A percentile compares a stretch with the other conserved stretches of the same genome.
Evolutionary conservation across 2,113 vertebrate species (phyloP).

Genomic region (Cynoglossus semilaevis): DNA sequence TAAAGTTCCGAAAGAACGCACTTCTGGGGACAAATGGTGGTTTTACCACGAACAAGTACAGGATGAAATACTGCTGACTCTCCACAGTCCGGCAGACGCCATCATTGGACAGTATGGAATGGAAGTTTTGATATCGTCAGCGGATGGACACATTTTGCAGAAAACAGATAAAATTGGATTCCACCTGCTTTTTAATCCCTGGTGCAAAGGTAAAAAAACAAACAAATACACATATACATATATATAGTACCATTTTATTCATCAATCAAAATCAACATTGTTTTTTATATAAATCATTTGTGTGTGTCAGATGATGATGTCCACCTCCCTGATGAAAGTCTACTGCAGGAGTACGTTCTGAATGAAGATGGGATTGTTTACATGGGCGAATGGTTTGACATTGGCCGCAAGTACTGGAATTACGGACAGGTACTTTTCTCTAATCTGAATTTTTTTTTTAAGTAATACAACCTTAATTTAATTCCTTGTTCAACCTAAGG

Average conservation of each 20-base stretch:
- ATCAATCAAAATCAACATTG: too few species aligned
- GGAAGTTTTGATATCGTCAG: conserved; percentile 66
- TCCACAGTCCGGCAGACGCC: conserved; percentile 80
- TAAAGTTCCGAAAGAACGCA: conserved; percentile 44
- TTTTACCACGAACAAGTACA: conserved; percentile 63
- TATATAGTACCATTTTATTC: too few species aligned
- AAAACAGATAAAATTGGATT: conserved; percentile 71
- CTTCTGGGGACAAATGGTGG: conserved; percentile 66
- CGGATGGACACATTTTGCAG: conserved; percentile 59
- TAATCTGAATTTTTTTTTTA: background rate
- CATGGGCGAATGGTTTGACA: conserved; percentile 77
- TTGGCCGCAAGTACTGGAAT: conserved; percentile 78
- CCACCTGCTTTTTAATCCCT: conserved; percentile 90
- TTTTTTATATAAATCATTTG: background rate
- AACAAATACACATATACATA: background rate
- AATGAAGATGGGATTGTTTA: conserved; percentile 85
- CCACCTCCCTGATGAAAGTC: conserved; percentile 77
- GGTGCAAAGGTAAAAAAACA: conserved; percentile 83
- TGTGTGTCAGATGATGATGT: conserved; percentile 77
- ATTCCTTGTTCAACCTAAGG: too few species aligned
- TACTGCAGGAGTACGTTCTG: conserved; percentile 83
- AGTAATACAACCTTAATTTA: too few species aligned
- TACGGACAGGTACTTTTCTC: conserved; percentile 81
- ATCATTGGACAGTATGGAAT: conserved; percentile 83
- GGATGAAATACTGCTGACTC: conserved; percentile 65